Conservation (phyloP, 2,888 invertebrate species). For the Cantharis rufa region DNA sequence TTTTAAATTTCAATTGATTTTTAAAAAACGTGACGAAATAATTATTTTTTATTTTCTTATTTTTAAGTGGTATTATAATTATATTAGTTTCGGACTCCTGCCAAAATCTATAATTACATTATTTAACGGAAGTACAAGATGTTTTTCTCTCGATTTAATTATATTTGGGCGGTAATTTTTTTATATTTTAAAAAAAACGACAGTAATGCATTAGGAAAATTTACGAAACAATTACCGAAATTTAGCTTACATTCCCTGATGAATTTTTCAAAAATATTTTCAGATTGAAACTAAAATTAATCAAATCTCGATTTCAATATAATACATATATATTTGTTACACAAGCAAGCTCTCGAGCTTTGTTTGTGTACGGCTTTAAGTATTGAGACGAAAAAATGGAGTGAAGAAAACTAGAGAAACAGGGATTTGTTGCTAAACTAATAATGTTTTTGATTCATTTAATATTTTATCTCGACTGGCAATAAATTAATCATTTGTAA, state of each 20-base stretch:
- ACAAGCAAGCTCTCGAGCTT: not conserved
- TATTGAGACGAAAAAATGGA: not conserved
- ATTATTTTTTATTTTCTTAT: not conserved
- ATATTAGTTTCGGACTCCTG: conserved; percentile 13
- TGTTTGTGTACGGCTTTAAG: not conserved
- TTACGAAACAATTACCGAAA: not conserved
- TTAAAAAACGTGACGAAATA: not conserved
- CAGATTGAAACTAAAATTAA: not conserved
- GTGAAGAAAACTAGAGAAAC: not conserved
- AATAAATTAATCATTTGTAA: not conserved
- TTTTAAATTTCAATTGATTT: not conserved
- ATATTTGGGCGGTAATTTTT: not conserved
- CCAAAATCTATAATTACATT: conserved; percentile 23
- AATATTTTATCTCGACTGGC: not conserved
- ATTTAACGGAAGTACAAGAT: conserved; percentile 1
- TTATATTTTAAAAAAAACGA: not conserved
- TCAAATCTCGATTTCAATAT: not conserved
- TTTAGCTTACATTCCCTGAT: not conserved
- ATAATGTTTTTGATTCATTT: not conserved
- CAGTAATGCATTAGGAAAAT: not conserved
- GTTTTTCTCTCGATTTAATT: not conserved
- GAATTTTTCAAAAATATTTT: not conserved
- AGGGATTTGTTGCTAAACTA: not conserved
- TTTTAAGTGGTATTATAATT: conserved; percentile 6
- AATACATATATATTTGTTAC: not conserved